Conservation (phyloP, 1,140 invertebrate genomes). For the Eufriesea mexicana region DNA sequence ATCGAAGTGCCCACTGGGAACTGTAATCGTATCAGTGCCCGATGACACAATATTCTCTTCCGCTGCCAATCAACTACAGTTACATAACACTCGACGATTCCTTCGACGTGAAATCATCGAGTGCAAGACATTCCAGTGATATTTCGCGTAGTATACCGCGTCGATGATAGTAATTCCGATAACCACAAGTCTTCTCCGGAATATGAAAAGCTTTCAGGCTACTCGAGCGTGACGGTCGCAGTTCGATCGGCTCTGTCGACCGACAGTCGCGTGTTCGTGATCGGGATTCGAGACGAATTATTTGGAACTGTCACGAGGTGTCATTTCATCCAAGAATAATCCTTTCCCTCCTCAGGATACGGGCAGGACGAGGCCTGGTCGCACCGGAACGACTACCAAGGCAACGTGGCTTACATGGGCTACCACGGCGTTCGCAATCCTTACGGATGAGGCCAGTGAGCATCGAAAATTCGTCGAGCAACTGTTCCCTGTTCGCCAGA, state of each 20-base stretch:
- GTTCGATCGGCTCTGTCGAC: not conserved
- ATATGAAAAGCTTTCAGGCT: slow-evolving; percentile 9
- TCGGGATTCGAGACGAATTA: not conserved
- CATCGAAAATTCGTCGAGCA: too few relatives aligned
- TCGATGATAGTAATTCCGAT: slow-evolving; percentile 11
- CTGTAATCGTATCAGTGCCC: not conserved
- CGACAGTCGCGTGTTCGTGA: too few relatives aligned
- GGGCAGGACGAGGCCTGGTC: slow-evolving; percentile 78
- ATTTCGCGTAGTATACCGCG: not conserved
- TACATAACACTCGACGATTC: slow-evolving; percentile 22
- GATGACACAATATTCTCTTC: not conserved
- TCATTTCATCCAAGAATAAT: too few relatives aligned
- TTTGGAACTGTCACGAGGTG: not conserved
- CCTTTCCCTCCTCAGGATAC: slow-evolving; percentile 69
- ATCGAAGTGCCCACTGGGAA: not conserved
- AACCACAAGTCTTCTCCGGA: not conserved
- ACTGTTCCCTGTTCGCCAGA: not conserved
- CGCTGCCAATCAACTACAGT: slow-evolving; percentile 11
- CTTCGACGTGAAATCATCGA: not conserved
- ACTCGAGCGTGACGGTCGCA: not conserved
- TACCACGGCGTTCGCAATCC: slow-evolving; percentile 65
- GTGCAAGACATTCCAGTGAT: not conserved
- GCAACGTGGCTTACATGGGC: slow-evolving; percentile 56
- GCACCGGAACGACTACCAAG: slow-evolving; percentile 75
- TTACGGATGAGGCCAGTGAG: slow-evolving; percentile 48